Evolutionary conservation across 2,797 vertebrate species (phyloP).

Genomic region (Cyprinodon diabolis): DNA sequence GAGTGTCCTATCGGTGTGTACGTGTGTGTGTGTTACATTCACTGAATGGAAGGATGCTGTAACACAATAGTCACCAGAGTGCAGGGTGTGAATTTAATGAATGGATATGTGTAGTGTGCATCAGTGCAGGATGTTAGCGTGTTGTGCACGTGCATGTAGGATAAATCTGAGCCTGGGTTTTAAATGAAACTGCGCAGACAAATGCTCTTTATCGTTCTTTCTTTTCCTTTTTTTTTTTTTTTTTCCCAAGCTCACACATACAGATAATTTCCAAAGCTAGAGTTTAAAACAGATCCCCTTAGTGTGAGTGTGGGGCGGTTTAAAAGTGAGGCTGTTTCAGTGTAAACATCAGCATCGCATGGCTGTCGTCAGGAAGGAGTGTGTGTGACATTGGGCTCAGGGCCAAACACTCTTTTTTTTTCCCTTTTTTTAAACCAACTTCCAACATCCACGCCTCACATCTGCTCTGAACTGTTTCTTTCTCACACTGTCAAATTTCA

Average conservation of each 20-base stretch:
- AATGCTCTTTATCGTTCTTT: not conserved
- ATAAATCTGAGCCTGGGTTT: slow-evolving; percentile 42
- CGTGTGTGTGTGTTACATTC: slow-evolving; percentile 30
- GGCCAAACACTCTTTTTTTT: slow-evolving; percentile 62
- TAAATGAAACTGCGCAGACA: slow-evolving; percentile 27
- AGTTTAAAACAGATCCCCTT: slow-evolving; percentile 36
- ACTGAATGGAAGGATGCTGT: slow-evolving; percentile 78
- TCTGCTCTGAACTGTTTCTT: slow-evolving; percentile 58
- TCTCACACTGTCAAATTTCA: slow-evolving; percentile 57
- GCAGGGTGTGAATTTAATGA: slow-evolving; percentile 77
- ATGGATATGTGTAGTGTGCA: slow-evolving; percentile 66
- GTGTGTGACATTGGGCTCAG: slow-evolving; percentile 77
- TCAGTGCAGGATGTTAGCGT: slow-evolving; percentile 54
- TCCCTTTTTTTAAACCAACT: slow-evolving; percentile 28
- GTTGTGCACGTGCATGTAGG: slow-evolving; percentile 38
- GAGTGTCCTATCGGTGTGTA: slow-evolving; percentile 23
- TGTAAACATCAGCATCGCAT: slow-evolving; percentile 76
- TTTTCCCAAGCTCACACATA: slow-evolving; percentile 6
- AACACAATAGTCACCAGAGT: slow-evolving; percentile 70
- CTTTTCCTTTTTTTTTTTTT: slow-evolving; percentile 2
- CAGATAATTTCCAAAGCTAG: slow-evolving; percentile 38
- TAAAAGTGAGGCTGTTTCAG: slow-evolving; percentile 49
- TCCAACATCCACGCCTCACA: slow-evolving; percentile 65
- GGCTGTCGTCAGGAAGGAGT: slow-evolving; percentile 77
- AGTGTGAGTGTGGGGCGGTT: slow-evolving; percentile 45